Conservation (phyloP, 2,888 invertebrate species). For the Didymodactylos carnosus region DNA sequence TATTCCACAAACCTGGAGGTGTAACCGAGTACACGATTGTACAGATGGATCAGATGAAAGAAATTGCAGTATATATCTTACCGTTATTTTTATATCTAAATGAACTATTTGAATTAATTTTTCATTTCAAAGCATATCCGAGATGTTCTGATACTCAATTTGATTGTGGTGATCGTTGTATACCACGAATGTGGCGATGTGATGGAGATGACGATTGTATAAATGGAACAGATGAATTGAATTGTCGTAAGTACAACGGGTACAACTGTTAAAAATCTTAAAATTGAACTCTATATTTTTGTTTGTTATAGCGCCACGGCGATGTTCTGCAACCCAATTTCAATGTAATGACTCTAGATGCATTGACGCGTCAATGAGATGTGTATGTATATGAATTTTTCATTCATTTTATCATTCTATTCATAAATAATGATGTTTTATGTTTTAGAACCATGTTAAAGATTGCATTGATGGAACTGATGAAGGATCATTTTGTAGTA, state of each 20-base stretch:
- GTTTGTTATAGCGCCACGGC: background rate
- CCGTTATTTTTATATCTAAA: background rate
- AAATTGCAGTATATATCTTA: slow-evolving; percentile 22
- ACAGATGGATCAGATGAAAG: slow-evolving; percentile 65
- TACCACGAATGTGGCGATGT: slow-evolving; percentile 40
- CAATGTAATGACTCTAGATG: slow-evolving; percentile 1
- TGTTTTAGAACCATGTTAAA: slow-evolving; percentile 34
- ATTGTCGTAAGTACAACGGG: slow-evolving; percentile 8
- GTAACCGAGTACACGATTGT: slow-evolving; percentile 90
- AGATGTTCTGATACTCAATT: background rate
- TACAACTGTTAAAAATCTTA: no score
- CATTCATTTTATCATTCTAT: slow-evolving; percentile 39
- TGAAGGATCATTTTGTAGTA: slow-evolving; percentile 11
- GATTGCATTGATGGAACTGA: slow-evolving; percentile 11
- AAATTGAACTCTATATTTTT: no score
- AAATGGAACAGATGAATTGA: slow-evolving; percentile 1
- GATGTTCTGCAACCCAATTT: background rate
- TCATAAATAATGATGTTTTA: background rate
- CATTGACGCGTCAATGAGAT: slow-evolving; percentile 39
- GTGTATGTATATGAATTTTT: background rate
- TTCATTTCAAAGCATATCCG: background rate
- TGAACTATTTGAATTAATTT: background rate
- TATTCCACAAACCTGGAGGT: slow-evolving; percentile 38
- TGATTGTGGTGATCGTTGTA: background rate
- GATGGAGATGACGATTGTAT: slow-evolving; percentile 69